A percentile compares a stretch with the other conserved stretches of the same genome.
These are phyloP conservation scores for Prionace glauca DNA, from an alignment of 2,797 vertebrate species.

Conservation along the genomic window DNA sequence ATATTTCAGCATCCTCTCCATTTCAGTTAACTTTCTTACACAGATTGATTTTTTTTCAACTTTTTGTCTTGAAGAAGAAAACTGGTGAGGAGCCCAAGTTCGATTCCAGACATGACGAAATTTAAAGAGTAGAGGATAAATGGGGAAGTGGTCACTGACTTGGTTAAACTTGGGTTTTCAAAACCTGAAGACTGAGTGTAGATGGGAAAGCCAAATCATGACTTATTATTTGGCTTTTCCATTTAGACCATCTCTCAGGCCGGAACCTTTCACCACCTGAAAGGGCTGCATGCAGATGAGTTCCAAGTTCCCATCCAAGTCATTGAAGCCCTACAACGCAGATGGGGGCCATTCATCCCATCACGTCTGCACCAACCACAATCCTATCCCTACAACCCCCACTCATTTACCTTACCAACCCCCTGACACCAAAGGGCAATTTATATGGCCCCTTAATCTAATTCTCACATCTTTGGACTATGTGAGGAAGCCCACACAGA, in stretches of 20 bases:
- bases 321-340: too few species aligned
- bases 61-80: neutral
- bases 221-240: neutral
- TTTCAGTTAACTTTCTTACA: neutral
- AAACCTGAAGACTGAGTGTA: neutral
- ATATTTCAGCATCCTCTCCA: neutral
- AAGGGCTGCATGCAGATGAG: neutral
- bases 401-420: too few species aligned
- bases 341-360: too few species aligned
- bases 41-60: neutral
- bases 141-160: neutral
- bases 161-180: neutral
- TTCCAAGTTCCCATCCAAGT: neutral
- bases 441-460: too few species aligned
- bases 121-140: neutral
- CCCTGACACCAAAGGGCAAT: too few species aligned
- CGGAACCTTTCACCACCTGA: neutral
- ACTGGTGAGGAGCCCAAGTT: neutral
- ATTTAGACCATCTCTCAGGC: neutral
- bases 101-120: neutral
- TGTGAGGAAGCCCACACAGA: too few species aligned
- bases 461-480: too few species aligned
- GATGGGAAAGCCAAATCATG: neutral
- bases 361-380: too few species aligned
- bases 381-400: too few species aligned